Evolutionary conservation across 2,113 vertebrate species (phyloP).

Genomic region (Syngnathus floridae): DNA sequence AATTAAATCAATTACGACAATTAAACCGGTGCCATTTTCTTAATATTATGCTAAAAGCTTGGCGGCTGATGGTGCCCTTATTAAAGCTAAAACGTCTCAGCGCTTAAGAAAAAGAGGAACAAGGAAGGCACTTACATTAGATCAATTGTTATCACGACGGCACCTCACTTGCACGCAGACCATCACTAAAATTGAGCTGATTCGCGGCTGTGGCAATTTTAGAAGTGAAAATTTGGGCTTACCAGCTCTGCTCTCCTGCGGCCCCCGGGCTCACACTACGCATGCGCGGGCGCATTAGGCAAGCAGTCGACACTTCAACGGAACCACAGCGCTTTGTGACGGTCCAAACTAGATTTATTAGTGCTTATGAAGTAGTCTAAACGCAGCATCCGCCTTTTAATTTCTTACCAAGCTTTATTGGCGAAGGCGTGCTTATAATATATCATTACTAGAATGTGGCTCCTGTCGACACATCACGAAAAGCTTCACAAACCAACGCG

Average conservation of each 20-base stretch:
- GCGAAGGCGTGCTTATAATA: conserved; percentile 29
- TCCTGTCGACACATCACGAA: conserved; percentile 41
- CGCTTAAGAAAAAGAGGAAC: background rate
- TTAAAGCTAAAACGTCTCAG: conserved; percentile 16
- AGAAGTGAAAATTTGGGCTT: conserved; percentile 65
- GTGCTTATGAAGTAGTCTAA: background rate
- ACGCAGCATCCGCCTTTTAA: background rate
- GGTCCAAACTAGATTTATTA: background rate
- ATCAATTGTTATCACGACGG: background rate
- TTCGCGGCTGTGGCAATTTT: conserved; percentile 30
- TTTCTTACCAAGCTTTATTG: background rate
- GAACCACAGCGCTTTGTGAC: conserved; percentile 8
- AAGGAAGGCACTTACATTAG: too few species aligned
- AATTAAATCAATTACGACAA: conserved; percentile 21
- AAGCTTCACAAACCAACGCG: background rate
- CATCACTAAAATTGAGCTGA: conserved; percentile 15
- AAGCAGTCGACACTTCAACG: conserved; percentile 29
- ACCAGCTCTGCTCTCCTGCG: conserved; percentile 75
- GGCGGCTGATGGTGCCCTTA: conserved; percentile 34
- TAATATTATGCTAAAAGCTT: conserved; percentile 31
- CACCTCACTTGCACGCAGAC: background rate
- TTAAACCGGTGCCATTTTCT: conserved; percentile 10
- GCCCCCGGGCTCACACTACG: conserved; percentile 58
- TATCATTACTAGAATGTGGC: conserved; percentile 54
- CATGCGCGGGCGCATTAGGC: conserved; percentile 58